A percentile compares a stretch with the other conserved stretches of the same genome.
Conservation (phyloP, 2,113 vertebrate genomes). For the Ciconia boyciana region DNA sequence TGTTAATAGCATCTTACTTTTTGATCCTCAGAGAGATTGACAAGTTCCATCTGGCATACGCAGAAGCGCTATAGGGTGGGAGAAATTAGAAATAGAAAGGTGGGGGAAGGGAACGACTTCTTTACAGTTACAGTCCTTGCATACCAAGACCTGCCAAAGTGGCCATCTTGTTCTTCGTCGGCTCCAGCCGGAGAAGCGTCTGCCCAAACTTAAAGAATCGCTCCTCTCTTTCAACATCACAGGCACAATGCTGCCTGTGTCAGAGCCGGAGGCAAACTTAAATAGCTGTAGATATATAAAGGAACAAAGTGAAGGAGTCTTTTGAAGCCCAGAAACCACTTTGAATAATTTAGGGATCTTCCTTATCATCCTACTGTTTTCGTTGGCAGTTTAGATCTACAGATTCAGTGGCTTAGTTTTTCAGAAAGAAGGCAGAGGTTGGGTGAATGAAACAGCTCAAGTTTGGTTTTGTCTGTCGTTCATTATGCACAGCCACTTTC, state of each 20-base stretch:
- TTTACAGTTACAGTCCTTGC: not conserved
- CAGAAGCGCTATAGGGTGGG: not conserved
- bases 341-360: slow-evolving; percentile 61
- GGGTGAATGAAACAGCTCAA: not conserved
- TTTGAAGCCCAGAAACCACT: slow-evolving; percentile 60
- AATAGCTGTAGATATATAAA: slow-evolving; percentile 42
- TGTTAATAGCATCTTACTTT: slow-evolving; percentile 5
- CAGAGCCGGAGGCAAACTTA: slow-evolving; percentile 38
- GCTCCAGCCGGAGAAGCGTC: not conserved
- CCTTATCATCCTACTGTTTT: slow-evolving; percentile 43
- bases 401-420: not conserved
- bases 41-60: not conserved
- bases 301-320: slow-evolving; percentile 58
- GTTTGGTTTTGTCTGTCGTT: not conserved
- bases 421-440: slow-evolving; percentile 5
- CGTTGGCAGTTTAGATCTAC: slow-evolving; percentile 4
- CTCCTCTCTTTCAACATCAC: slow-evolving; percentile 39
- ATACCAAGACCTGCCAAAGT: not conserved
- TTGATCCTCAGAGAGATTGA: not conserved
- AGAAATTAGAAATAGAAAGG: not conserved
- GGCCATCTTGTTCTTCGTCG: not conserved
- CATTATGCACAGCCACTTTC: not conserved
- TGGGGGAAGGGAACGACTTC: not conserved
- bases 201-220: not conserved
- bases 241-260: slow-evolving; percentile 29